These are phyloP conservation scores for Euproctis similis DNA, from an alignment of 2,888 invertebrate species.

Conservation along the genomic window DNA sequence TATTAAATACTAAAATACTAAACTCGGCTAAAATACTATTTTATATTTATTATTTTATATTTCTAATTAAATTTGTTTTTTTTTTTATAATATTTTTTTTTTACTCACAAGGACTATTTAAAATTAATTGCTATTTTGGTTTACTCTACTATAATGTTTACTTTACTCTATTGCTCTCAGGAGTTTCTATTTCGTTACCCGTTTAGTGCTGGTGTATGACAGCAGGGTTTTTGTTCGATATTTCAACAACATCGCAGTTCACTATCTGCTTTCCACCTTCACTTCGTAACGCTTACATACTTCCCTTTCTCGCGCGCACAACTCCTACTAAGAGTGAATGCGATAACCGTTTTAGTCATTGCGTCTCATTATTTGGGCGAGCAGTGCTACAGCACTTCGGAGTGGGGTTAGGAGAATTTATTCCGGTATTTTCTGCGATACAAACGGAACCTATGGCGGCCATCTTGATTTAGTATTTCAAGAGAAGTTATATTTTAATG, in stretches of 20 bases:
- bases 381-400: conserved; percentile 33
- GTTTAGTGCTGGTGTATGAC: background rate
- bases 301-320: conserved; percentile 30
- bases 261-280: conserved; percentile 49
- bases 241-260: conserved; percentile 17
- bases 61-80: too few relatives aligned
- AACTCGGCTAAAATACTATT: too few relatives aligned
- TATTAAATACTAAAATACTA: too few relatives aligned
- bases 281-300: conserved; percentile 38
- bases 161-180: too few relatives aligned
- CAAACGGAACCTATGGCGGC: conserved; percentile 31
- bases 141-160: too few relatives aligned
- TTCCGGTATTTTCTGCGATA: conserved; percentile 44
- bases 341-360: conserved; percentile 26
- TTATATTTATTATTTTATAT: too few relatives aligned
- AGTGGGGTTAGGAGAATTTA: conserved; percentile 36
- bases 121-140: too few relatives aligned
- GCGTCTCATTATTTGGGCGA: conserved; percentile 27
- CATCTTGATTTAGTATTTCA: conserved; percentile 36
- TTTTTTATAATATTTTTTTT: too few relatives aligned
- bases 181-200: too few relatives aligned
- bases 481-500: too few relatives aligned
- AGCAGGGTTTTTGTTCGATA: conserved; percentile 38
- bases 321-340: conserved; percentile 15
- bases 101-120: too few relatives aligned